Evolutionary conservation across 2,797 vertebrate genomes (phyloP), one percentile per base, ranked within the genome.

Genomic region (Carapus acus): DNA sequence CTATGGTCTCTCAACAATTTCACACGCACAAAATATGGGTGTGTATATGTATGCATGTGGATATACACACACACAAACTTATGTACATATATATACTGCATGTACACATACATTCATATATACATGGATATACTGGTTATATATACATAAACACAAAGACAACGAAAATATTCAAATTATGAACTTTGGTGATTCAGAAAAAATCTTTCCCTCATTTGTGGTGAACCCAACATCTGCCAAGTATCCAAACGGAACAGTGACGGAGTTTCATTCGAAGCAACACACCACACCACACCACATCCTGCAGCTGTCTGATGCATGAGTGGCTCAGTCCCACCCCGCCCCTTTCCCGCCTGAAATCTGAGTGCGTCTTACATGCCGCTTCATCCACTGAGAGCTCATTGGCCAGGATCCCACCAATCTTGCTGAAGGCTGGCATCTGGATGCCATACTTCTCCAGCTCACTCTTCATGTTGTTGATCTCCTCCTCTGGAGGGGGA

Each of bases 401-500:
- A 20, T 96, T 98, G 46, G 96, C 94, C 81, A 98, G 85, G 75
- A 98, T 98, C 34, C 96, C 96, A 13, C 96, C 96, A 7, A 99
- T 99, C 84, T 99, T 99, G 84, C 95, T 92, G 80, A 99, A 99
- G 62, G 96, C 93, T 1, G 96, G 96, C 96, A 99, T 99, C 87
- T 99, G 96, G 85, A 99, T 99, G 24, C 96, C 95, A 14, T 99
- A 99, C 76, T 99, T 98, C 65, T 97, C 95, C 78, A 99, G 85
- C 74, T 98, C 96, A 2, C 86, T 92, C 86, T 94, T 93, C 96
- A 97, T 99, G 84, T 96, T 96, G 85, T 95, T 92, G 73, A 99
- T 98, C 79, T 99, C 95, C 79, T 98, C 95, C 86, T 97, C 96
- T 99, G 79, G 20, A 51, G 49, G 49, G 61, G 29, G 47, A 68